These are phyloP conservation scores for Oreochromis aureus DNA, from an alignment of 2,113 vertebrate genomes.

Conservation along the genomic window DNA sequence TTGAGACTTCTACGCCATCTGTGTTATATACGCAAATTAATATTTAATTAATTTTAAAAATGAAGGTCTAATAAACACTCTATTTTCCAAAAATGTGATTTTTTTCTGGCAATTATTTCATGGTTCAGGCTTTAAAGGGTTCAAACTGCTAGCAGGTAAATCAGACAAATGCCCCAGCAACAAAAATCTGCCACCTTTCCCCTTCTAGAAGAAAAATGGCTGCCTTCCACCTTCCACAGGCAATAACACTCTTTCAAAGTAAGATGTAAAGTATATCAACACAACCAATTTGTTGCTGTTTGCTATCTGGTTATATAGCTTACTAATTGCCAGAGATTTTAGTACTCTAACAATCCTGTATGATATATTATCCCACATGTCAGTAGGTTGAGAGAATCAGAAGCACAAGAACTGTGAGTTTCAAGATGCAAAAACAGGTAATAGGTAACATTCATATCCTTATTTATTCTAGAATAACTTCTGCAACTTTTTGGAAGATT, in stretches of 20 bases:
- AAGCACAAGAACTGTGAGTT: background rate
- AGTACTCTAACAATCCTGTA: background rate
- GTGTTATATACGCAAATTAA: background rate
- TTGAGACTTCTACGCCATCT: background rate
- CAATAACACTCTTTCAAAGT: background rate
- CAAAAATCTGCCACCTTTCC: background rate
- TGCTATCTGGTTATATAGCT: background rate
- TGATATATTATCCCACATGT: background rate
- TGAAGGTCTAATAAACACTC: background rate
- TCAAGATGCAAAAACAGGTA: background rate
- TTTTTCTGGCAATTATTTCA: accelerated
- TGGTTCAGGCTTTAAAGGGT: background rate
- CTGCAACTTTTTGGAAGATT: background rate
- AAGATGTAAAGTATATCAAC: background rate
- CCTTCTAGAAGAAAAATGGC: background rate
- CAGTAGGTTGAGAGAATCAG: background rate
- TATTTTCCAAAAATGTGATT: background rate
- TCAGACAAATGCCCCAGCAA: background rate
- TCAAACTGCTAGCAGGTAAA: background rate
- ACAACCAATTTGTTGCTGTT: background rate
- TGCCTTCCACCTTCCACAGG: background rate
- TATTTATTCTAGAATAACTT: background rate
- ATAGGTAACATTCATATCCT: background rate
- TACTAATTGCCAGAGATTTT: background rate
- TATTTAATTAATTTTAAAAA: background rate